These are phyloP conservation scores for Sylvia atricapilla DNA, from an alignment of 2,113 vertebrate species.

Conservation along the genomic window DNA sequence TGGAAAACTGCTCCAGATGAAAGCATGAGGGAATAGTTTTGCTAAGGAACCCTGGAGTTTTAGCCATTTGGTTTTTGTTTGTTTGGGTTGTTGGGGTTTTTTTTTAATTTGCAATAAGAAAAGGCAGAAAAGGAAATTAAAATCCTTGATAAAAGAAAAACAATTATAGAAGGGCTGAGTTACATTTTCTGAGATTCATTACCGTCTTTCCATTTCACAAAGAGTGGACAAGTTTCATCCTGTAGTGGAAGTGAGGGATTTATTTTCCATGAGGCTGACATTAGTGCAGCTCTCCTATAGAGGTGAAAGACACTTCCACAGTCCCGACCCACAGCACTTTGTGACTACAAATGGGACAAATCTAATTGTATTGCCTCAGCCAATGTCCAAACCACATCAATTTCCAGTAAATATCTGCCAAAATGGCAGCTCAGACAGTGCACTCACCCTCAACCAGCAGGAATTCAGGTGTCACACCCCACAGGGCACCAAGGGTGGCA, in stretches of 20 bases:
- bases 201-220: neutral
- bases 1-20: slow-evolving; percentile 24
- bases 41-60: neutral
- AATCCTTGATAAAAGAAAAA: neutral
- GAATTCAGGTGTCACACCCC: neutral
- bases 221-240: neutral
- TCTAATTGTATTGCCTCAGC: neutral
- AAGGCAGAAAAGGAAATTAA: slow-evolving; percentile 2
- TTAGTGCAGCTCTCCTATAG: neutral
- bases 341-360: neutral
- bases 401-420: neutral
- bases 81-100: neutral
- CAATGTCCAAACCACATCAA: neutral
- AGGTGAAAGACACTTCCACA: neutral
- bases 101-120: neutral
- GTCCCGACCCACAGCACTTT: neutral
- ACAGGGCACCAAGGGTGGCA: rapidly evolving
- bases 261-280: neutral
- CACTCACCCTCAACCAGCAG: neutral
- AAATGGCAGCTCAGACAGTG: neutral
- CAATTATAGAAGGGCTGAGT: neutral
- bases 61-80: neutral
- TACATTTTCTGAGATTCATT: neutral
- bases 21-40: neutral
- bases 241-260: neutral